These are phyloP conservation scores for Crossaster papposus DNA, from an alignment of 53 echinoderm and acorn worm genomes.

Conservation along the genomic window DNA sequence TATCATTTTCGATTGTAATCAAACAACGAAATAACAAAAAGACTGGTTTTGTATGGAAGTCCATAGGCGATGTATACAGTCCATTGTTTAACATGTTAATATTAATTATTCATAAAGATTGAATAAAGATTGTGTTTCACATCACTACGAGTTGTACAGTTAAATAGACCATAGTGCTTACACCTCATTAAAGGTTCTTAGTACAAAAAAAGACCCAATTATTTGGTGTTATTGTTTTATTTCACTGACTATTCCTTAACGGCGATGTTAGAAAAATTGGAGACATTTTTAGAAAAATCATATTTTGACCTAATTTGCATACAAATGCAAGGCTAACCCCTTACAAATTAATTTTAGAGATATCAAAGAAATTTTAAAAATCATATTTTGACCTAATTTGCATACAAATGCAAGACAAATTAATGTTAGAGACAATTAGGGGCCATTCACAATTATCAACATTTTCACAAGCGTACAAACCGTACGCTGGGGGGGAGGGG, in stretches of 20 bases:
- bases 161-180: neutral
- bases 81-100: neutral
- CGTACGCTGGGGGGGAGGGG: too few species aligned
- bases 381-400: too few species aligned
- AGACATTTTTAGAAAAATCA: too few species aligned
- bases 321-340: too few species aligned
- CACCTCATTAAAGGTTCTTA: conserved; percentile 19
- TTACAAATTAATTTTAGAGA: too few species aligned
- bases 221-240: neutral
- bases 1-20: neutral
- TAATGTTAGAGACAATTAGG: too few species aligned
- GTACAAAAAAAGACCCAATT: neutral
- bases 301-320: too few species aligned
- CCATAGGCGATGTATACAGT: neutral
- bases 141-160: neutral
- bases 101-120: neutral
- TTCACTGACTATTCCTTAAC: conserved; percentile 12
- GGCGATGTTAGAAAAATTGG: too few species aligned
- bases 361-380: too few species aligned
- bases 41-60: neutral
- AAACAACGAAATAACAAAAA: neutral
- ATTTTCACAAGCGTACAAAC: too few species aligned
- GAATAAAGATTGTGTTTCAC: neutral
- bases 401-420: too few species aligned
- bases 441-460: too few species aligned